A percentile compares a stretch with the other conserved stretches of the same genome.
Evolutionary conservation across 2,888 invertebrate species (phyloP).

Genomic region (Toxonevra muliebris): DNA sequence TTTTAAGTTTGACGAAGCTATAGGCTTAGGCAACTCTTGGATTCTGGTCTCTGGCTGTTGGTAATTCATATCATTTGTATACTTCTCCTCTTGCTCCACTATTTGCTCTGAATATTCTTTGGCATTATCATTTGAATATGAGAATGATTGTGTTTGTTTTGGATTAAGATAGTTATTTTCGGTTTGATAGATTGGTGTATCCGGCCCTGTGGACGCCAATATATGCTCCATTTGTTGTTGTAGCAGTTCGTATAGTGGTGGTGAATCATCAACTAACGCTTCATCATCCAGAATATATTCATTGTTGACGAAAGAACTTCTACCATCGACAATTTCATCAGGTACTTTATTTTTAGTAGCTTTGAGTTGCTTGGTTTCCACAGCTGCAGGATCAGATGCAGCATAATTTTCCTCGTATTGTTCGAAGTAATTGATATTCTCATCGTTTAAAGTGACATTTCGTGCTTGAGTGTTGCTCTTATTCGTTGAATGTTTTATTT

Average conservation of each 20-base stretch:
- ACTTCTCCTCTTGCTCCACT: background rate
- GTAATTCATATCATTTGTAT: background rate
- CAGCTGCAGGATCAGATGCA: background rate
- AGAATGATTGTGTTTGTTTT: too few relatives aligned
- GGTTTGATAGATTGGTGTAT: too few relatives aligned
- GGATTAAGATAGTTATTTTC: too few relatives aligned
- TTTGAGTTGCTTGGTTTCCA: background rate
- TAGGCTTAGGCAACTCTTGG: conserved; percentile 19
- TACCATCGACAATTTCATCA: conserved; percentile 46
- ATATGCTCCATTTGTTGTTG: conserved; percentile 56
- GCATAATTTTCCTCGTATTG: background rate
- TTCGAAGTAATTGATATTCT: too few relatives aligned
- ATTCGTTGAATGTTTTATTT: too few relatives aligned
- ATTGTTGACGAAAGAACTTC: conserved; percentile 56
- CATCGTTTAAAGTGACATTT: background rate
- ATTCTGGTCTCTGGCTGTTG: conserved; percentile 1
- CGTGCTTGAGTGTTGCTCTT: background rate
- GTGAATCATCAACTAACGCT: conserved; percentile 36
- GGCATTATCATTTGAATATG: too few relatives aligned
- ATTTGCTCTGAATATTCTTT: background rate
- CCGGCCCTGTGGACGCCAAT: conserved; percentile 42
- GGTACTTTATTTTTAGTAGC: background rate
- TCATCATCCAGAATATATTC: conserved; percentile 49
- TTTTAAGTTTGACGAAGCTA: background rate
- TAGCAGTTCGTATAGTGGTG: conserved; percentile 50